Evolutionary conservation across 1,140 invertebrate species (phyloP), one percentile per base, ranked within the genome.

Genomic region (Tetramorium simillimum): DNA sequence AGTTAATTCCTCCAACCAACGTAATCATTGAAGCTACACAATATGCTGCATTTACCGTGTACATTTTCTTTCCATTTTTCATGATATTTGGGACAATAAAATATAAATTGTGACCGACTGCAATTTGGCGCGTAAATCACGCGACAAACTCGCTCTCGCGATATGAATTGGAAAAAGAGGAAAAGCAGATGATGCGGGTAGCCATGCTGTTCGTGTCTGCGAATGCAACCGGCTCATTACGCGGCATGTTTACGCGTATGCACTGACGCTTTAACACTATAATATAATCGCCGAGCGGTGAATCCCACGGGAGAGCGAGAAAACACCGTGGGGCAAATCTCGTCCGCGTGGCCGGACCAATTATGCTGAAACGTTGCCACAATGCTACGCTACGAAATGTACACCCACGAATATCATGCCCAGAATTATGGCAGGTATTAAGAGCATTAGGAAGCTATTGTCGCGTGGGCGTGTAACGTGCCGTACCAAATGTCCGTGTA

Each of bases 361-460:
- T 93, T 92, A 91, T 72, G 81, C 49, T 73, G 86, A 89, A 92
- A 91, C 81, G 78, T 88, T 85, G 69, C 69, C 63, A 77, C 67
- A 72, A 70, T 72, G 24, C 40, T 62, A 84, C 58, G 12, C 56
- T 75, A 78, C 49, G 85, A 80, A 86, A 82, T 62, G 65, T 81
- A 43, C 70, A 69, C 58, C 40, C 63, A 56, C 72, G 56, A 60
- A 80, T 85, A 87, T 80, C 78, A 62, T 56, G 21, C 58, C 51
- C 21, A 21, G 69, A 92, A 92, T 89, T 91, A 91, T 91, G 77
- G 58, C 67, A 75, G 77, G 63, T 86, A 92, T 93, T 91, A 92
- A 88, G 24, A 88, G 85, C 85, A 91, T 87, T 89, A 92, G 81
- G 89, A 90, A 89, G 88, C 88, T 86, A 90, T 91, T 92, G 86